These are phyloP conservation scores for Seriola quinqueradiata DNA, from an alignment of 2,113 vertebrate genomes.

Conservation along the genomic window DNA sequence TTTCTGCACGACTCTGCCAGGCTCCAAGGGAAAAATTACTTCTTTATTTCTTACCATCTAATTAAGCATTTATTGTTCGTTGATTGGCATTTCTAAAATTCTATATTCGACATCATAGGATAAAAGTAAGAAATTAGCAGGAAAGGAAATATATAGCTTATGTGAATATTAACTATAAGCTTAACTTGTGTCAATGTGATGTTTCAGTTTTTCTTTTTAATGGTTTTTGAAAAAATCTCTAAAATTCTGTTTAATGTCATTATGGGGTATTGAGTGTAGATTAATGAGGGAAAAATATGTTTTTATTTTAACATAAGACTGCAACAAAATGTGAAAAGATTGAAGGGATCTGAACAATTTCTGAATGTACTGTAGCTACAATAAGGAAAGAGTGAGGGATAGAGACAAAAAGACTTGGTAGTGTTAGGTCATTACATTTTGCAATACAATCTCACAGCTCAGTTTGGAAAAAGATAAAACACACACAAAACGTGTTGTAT, in stretches of 20 bases:
- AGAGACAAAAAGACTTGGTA: background rate
- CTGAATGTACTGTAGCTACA: background rate
- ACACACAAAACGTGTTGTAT: background rate
- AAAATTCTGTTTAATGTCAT: too few relatives aligned
- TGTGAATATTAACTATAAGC: too few relatives aligned
- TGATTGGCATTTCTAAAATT: background rate
- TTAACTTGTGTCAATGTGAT: too few relatives aligned
- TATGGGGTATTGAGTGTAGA: too few relatives aligned
- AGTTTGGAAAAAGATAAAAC: slow-evolving; percentile 12
- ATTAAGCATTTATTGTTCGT: background rate
- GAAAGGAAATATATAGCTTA: background rate
- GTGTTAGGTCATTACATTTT: slow-evolving; percentile 7
- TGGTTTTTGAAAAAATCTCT: too few relatives aligned
- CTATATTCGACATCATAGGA: background rate
- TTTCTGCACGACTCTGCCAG: background rate
- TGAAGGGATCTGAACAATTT: too few relatives aligned
- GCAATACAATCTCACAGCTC: background rate
- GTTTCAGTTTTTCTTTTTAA: too few relatives aligned
- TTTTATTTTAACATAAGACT: too few relatives aligned
- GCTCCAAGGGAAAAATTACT: background rate
- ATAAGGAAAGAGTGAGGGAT: background rate
- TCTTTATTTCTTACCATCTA: background rate
- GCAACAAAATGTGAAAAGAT: too few relatives aligned
- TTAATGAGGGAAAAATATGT: too few relatives aligned
- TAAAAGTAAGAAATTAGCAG: background rate